Evolutionary conservation across 2,113 vertebrate species (phyloP).

Genomic region (Gobio gobio): DNA sequence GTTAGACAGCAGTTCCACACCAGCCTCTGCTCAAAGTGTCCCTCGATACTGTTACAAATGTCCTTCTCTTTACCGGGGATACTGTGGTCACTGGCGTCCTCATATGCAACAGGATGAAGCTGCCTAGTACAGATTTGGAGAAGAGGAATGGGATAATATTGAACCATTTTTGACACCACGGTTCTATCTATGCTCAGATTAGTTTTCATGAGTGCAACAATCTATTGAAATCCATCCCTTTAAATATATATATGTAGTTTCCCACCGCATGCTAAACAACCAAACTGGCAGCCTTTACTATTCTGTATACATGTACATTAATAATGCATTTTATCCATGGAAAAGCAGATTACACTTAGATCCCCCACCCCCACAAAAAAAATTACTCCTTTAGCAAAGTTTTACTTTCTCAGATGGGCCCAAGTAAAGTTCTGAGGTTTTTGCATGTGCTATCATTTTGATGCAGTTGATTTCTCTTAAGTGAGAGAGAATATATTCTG

Average conservation of each 20-base stretch:
- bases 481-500: background rate
- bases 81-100: slow-evolving; percentile 31
- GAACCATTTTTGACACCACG: background rate
- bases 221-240: slow-evolving; percentile 35
- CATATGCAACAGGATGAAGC: slow-evolving; percentile 31
- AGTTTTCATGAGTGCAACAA: slow-evolving; percentile 14
- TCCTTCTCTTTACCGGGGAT: slow-evolving; percentile 22
- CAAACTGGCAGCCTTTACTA: slow-evolving; percentile 15
- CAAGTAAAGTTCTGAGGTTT: background rate
- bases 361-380: background rate
- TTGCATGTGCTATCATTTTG: slow-evolving; percentile 31
- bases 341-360: background rate
- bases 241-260: slow-evolving; percentile 7
- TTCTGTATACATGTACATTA: slow-evolving; percentile 5
- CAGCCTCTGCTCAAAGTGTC: slow-evolving; percentile 10
- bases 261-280: background rate
- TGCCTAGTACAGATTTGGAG: background rate
- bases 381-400: background rate
- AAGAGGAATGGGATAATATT: background rate
- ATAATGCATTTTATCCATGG: background rate
- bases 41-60: background rate
- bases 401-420: background rate
- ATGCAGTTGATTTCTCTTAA: background rate
- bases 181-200: slow-evolving; percentile 5
- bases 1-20: slow-evolving; percentile 1